Conservation (phyloP, 2,113 vertebrate genomes). For the Galbula dea region DNA sequence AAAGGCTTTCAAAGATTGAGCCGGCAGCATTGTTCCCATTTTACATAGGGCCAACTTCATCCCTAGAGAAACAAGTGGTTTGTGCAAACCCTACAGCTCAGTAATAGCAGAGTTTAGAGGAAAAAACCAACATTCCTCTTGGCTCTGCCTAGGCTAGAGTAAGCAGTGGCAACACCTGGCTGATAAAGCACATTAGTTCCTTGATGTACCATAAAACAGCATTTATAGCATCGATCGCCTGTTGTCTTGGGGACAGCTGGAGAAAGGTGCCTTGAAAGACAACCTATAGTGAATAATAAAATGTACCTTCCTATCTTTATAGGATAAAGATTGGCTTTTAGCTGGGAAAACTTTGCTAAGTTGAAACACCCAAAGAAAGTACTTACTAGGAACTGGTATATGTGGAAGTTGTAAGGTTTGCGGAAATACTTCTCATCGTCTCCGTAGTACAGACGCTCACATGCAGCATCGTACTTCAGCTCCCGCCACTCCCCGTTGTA, state of each 20-base stretch:
- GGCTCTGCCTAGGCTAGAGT: neutral
- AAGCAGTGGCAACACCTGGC: neutral
- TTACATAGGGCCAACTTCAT: neutral
- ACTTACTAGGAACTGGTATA: constrained; percentile 85
- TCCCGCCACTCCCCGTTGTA: constrained; percentile 93
- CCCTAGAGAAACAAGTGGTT: neutral
- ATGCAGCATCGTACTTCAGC: constrained; percentile 80
- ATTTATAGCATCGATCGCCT: neutral
- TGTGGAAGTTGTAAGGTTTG: constrained; percentile 89
- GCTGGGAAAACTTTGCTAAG: neutral
- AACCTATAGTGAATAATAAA: neutral
- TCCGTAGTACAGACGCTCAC: constrained; percentile 85
- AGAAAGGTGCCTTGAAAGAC: neutral
- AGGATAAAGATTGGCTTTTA: neutral
- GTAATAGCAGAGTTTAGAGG: neutral
- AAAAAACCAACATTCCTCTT: neutral
- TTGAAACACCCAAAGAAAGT: rapidly evolving
- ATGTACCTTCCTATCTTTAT: neutral
- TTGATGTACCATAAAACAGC: neutral
- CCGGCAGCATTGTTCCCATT: neutral
- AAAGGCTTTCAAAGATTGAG: neutral
- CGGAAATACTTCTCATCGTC: constrained; percentile 88
- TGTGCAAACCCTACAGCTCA: neutral
- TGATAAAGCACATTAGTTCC: neutral
- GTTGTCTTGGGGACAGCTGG: neutral